Evolutionary conservation across 1,140 invertebrate genomes (phyloP).

Genomic region (Apis laboriosa): DNA sequence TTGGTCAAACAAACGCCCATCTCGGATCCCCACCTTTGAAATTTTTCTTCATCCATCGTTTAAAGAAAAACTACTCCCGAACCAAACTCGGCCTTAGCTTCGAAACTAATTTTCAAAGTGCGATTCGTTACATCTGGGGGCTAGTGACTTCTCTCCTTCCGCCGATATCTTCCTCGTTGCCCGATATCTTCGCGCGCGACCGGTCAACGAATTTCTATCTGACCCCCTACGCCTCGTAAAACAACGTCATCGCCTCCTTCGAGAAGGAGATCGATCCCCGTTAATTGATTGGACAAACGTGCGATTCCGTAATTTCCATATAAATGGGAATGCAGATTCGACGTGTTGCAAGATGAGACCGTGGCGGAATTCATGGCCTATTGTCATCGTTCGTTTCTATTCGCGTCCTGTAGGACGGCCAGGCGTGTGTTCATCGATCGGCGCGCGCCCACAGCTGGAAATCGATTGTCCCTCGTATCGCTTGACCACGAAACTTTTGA

Average conservation of each 20-base stretch:
- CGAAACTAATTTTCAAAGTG: constrained; percentile 15
- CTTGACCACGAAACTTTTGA: constrained; percentile 1
- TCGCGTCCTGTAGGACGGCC: neutral
- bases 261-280: constrained; percentile 33
- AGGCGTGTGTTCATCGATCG: constrained; percentile 34
- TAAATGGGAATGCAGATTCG: constrained; percentile 65
- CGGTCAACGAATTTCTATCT: neutral
- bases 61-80: neutral
- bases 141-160: neutral
- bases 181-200: neutral
- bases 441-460: too few relatives aligned
- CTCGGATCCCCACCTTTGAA: neutral
- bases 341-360: constrained; percentile 48
- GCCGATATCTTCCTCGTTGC: neutral
- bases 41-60: constrained; percentile 16
- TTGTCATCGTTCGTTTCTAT: constrained; percentile 53
- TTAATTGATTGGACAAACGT: constrained; percentile 66
- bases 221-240: neutral
- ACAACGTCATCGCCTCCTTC: constrained; percentile 28
- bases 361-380: constrained; percentile 45
- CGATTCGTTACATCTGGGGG: constrained; percentile 19
- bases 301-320: constrained; percentile 65
- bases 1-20: neutral
- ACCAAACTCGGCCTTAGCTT: neutral
- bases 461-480: constrained; percentile 29